Evolutionary conservation across 2,113 vertebrate genomes (phyloP).

Genomic region (Planiliza haematocheilus): DNA sequence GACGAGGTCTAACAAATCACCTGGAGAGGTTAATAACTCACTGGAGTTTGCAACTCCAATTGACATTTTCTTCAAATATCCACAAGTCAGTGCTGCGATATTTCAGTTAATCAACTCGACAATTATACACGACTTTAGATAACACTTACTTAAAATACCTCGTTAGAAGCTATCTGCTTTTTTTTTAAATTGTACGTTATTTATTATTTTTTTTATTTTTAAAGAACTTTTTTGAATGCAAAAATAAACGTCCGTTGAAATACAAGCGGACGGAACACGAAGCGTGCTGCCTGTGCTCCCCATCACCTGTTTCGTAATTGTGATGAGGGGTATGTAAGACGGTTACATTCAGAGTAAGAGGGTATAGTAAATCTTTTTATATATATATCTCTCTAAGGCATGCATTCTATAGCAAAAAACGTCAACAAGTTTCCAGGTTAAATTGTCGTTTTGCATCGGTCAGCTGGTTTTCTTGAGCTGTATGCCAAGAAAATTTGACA

Average conservation of each 20-base stretch:
- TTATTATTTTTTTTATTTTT: not conserved
- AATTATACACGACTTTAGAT: not conserved
- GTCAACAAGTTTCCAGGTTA: not conserved
- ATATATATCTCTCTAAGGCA: not conserved
- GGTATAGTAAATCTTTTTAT: not conserved
- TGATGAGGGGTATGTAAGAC: not conserved
- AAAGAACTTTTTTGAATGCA: not conserved
- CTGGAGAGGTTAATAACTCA: slow-evolving; percentile 55
- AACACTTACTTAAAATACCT: not conserved
- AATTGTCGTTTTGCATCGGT: not conserved
- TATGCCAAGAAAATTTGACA: not conserved
- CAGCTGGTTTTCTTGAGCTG: no score
- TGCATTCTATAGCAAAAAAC: not conserved
- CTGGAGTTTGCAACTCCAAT: slow-evolving; percentile 21
- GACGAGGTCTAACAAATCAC: slow-evolving; percentile 60
- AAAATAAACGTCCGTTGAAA: slow-evolving; percentile 1
- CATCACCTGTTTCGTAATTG: slow-evolving; percentile 41
- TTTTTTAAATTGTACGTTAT: not conserved
- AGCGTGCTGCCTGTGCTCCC: slow-evolving; percentile 5
- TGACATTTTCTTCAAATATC: slow-evolving; percentile 6
- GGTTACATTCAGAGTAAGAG: not conserved
- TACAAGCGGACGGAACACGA: not conserved
- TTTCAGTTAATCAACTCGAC: not conserved
- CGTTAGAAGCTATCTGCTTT: no score
- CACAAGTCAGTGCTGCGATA: not conserved